Conservation (phyloP, 2,888 invertebrate genomes). For the Tachina grossa region DNA sequence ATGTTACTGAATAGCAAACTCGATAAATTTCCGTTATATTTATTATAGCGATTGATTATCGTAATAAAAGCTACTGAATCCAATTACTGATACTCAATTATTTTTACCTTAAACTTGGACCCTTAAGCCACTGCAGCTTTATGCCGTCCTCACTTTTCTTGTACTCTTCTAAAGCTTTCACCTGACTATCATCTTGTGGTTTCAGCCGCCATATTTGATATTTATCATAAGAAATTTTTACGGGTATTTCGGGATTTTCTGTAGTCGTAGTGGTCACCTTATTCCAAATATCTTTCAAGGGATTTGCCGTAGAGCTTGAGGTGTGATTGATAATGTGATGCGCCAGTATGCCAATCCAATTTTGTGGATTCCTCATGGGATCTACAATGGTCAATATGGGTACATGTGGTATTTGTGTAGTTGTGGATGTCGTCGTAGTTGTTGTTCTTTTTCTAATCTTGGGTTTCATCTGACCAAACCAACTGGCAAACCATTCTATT, state of each 20-base stretch:
- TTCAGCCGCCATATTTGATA: conserved; percentile 84
- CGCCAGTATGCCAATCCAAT: conserved; percentile 82
- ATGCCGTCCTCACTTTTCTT: conserved; percentile 83
- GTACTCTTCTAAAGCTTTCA: conserved; percentile 82
- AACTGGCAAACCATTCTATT: conserved; percentile 84
- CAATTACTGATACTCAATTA: too few species aligned
- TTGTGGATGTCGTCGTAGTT: conserved; percentile 78
- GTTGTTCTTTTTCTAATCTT: conserved; percentile 74
- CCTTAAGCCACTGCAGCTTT: conserved; percentile 85
- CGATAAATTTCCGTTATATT: too few species aligned
- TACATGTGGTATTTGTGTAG: conserved; percentile 80
- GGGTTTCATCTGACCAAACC: conserved; percentile 82
- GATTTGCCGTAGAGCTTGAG: conserved; percentile 75
- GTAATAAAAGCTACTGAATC: too few species aligned
- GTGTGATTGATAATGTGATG: conserved; percentile 81
- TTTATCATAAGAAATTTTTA: conserved; percentile 82
- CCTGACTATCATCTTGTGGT: conserved; percentile 82
- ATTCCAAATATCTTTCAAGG: conserved; percentile 76
- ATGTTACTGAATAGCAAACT: too few species aligned
- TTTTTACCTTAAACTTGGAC: conserved; percentile 83
- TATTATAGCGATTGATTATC: too few species aligned
- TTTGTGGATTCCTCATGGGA: conserved; percentile 81
- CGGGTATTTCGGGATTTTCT: conserved; percentile 74
- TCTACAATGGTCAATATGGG: conserved; percentile 81
- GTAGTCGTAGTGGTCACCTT: conserved; percentile 74